Percentiles rank a stretch among this genome's conserved stretches.
Conservation (phyloP, 2,113 vertebrate genomes). For the Bothrops jararaca region DNA sequence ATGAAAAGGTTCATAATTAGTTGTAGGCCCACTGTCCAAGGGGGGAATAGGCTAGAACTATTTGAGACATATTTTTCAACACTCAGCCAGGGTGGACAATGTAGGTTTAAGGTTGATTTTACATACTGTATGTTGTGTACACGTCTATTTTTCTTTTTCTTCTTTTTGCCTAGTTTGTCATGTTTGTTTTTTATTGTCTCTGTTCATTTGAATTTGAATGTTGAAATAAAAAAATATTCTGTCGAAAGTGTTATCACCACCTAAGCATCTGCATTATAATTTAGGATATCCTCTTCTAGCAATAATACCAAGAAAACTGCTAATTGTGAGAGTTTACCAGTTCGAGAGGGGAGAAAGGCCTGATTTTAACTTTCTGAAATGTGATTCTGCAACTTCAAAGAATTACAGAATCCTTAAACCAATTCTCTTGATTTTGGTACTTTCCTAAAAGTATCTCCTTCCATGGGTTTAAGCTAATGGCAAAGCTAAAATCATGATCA, state of each 20-base stretch:
- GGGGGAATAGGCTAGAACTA: not conserved
- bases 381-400: not conserved
- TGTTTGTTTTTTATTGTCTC: not conserved
- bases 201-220: not conserved
- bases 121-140: not conserved
- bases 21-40: too few relatives aligned
- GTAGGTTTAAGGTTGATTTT: not conserved
- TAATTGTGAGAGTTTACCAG: not conserved
- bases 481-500: not conserved
- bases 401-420: not conserved
- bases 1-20: too few relatives aligned
- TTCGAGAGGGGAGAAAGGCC: not conserved
- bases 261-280: not conserved
- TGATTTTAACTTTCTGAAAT: not conserved
- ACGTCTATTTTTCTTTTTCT: too few relatives aligned
- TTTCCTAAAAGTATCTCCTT: not conserved
- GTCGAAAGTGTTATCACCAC: not conserved
- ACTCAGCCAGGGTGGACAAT: not conserved
- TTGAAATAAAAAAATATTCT: not conserved
- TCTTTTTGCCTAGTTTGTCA: not conserved
- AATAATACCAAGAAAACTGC: not conserved
- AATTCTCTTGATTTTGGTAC: not conserved
- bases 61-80: not conserved
- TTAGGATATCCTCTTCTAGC: not conserved
- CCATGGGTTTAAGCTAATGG: not conserved